phyloP scores from a whole-genome alignment of 2,797 vertebrate genomes.

The Sternarchorhynchus goeldii region DNA sequence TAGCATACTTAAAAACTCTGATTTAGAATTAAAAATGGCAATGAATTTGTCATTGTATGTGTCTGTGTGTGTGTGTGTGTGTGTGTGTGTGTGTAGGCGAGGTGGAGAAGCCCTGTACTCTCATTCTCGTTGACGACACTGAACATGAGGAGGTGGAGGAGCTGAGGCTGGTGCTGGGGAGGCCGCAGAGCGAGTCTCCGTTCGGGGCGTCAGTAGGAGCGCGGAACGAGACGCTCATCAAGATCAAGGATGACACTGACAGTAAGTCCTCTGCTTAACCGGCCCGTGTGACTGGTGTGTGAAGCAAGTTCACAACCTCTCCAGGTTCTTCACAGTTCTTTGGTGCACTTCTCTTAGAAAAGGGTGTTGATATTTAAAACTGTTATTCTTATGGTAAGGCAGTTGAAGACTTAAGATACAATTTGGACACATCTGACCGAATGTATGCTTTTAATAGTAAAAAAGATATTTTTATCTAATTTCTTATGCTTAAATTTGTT shows the following conservation, averaged over 20 bases:
- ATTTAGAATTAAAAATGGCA: constrained; percentile 7
- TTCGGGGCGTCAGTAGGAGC: constrained; percentile 88
- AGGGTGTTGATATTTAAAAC: no score
- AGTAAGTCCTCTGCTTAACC: constrained; percentile 75
- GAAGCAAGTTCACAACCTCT: no score
- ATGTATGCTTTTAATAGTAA: no score
- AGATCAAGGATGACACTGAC: constrained; percentile 87
- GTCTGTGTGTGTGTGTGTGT: not conserved
- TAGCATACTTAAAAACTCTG: no score
- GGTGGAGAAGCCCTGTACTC: constrained; percentile 83
- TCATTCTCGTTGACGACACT: constrained; percentile 82
- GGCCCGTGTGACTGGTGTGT: no score
- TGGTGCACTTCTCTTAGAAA: no score
- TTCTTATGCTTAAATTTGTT: no score
- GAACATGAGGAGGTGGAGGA: constrained; percentile 90
- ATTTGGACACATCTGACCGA: no score
- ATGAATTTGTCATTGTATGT: not conserved
- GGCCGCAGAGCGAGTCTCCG: constrained; percentile 83
- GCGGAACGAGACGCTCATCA: constrained; percentile 88
- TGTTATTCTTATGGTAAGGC: no score
- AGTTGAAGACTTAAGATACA: no score
- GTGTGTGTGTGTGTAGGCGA: constrained; percentile 75
- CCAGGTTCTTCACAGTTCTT: no score
- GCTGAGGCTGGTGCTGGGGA: constrained; percentile 90
- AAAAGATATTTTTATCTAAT: no score